These are phyloP conservation scores for Alfaro cultratus DNA, from an alignment of 2,797 vertebrate species.

Conservation along the genomic window DNA sequence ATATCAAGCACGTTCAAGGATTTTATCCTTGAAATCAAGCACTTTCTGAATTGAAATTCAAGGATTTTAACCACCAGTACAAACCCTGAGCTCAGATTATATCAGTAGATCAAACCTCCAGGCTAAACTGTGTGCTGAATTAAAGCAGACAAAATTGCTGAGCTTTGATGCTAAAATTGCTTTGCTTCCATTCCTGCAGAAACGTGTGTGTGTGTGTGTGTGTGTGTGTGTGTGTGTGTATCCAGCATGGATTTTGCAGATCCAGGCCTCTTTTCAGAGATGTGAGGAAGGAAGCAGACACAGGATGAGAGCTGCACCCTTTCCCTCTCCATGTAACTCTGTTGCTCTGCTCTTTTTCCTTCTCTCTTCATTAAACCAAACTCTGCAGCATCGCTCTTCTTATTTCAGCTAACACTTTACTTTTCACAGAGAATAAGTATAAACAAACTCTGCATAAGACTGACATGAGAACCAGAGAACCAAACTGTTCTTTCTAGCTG, in stretches of 20 bases:
- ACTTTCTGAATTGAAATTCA: too few species aligned
- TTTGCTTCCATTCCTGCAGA: conserved; percentile 37
- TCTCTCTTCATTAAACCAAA: conserved; percentile 15
- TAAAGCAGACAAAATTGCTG: conserved; percentile 51
- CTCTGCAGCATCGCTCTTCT: conserved; percentile 7
- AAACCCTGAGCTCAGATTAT: background rate
- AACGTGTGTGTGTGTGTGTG: background rate
- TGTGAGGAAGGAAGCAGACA: conserved; percentile 80
- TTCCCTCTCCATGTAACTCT: conserved; percentile 68
- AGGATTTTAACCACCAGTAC: too few species aligned
- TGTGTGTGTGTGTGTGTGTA: too few species aligned
- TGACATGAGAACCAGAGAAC: background rate
- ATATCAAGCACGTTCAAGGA: too few species aligned
- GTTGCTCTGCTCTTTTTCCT: conserved; percentile 48
- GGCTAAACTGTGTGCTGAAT: background rate
- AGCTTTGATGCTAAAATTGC: conserved; percentile 45
- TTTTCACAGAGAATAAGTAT: background rate
- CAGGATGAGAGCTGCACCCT: conserved; percentile 81
- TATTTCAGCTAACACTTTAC: background rate
- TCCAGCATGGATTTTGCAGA: conserved; percentile 17
- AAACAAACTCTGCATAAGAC: background rate
- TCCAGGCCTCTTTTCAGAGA: conserved; percentile 67
- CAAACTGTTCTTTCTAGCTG: background rate
- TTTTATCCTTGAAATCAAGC: too few species aligned
- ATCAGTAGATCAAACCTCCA: background rate